Percentiles rank a stretch among this genome's conserved stretches.
phyloP scores from a whole-genome alignment of 1,140 invertebrate species.

The Nasonia vitripennis region DNA sequence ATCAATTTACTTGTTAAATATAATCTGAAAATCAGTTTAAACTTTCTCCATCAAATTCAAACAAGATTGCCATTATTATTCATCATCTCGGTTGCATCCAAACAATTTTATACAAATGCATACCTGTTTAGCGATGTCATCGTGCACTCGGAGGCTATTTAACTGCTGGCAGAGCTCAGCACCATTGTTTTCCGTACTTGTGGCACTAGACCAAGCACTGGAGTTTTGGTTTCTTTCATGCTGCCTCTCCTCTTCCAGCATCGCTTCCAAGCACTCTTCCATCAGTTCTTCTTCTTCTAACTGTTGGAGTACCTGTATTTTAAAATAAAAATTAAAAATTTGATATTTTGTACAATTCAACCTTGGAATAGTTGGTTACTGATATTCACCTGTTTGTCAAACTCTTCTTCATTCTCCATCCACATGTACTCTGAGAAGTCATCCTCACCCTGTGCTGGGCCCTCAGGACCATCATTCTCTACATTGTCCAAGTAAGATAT shows the following conservation, averaged over 20 bases:
- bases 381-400: slow-evolving; percentile 84
- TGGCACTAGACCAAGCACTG: slow-evolving; percentile 70
- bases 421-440: slow-evolving; percentile 93
- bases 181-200: slow-evolving; percentile 66
- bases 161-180: slow-evolving; percentile 72
- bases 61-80: too few relatives aligned
- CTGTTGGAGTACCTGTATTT: slow-evolving; percentile 84
- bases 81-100: too few relatives aligned
- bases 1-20: slow-evolving; percentile 53
- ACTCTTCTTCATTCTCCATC: slow-evolving; percentile 94
- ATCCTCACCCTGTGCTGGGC: slow-evolving; percentile 77
- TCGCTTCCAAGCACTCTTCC: slow-evolving; percentile 90
- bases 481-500: slow-evolving; percentile 72
- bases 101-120: slow-evolving; percentile 28
- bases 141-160: slow-evolving; percentile 70
- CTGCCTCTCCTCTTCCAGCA: slow-evolving; percentile 82
- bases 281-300: slow-evolving; percentile 91
- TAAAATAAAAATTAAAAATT: background rate
- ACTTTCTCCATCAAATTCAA: too few relatives aligned
- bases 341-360: background rate
- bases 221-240: slow-evolving; percentile 72
- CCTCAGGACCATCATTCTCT: slow-evolving; percentile 73
- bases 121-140: slow-evolving; percentile 76
- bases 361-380: background rate
- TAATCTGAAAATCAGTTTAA: background rate